Evolutionary conservation across 2,113 vertebrate species (phyloP), one percentile per base, ranked within the genome.

Genomic region (Ageneiosus marmoratus): DNA sequence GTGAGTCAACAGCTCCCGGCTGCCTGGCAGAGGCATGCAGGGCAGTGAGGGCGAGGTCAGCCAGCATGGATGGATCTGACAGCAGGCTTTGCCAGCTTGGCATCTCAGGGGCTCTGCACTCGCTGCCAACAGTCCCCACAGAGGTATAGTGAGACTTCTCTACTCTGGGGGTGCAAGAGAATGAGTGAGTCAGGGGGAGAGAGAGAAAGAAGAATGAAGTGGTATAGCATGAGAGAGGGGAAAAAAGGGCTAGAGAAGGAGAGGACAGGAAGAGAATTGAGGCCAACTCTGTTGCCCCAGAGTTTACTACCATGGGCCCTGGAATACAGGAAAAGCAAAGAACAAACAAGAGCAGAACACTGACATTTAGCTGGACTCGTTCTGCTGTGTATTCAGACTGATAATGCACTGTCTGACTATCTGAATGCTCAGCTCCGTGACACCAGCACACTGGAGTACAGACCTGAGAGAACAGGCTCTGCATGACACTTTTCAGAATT

Each of bases 51-150:
- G 73, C 77, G 82, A 81, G 85, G 87, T 85, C 86, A 85, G 84
- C 87, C 87, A 88, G 87, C 87, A 87, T 79, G 83, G 87, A 88
- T 62, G 83, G 78, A 81, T 88, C 87, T 88, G 82, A 89, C 88
- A 86, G 87, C 88, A 89, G 87, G 85, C 87, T 81, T 62, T 78
- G 87, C 86, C 86, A 89, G 86, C 87, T 86, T 88, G 88, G 84
- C 87, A 87, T 87, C 88, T 89, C 85, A 79, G 87, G 87, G 86
- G 88, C 84, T 73, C 69, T 55, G 67, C 80, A 79, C 69, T 84
- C 0, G 44, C 80, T 88, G 87, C 89, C 89, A 88, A 86, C 73
- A 69, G 48, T 79, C 89, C 84, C 86, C 82, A 78, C 73, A 82
- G 87, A 75, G 76, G 75, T 87, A 85, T 34, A 82, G 85, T 83